Evolutionary conservation across 1,140 invertebrate species (phyloP).

Genomic region (Camponotus floridanus): DNA sequence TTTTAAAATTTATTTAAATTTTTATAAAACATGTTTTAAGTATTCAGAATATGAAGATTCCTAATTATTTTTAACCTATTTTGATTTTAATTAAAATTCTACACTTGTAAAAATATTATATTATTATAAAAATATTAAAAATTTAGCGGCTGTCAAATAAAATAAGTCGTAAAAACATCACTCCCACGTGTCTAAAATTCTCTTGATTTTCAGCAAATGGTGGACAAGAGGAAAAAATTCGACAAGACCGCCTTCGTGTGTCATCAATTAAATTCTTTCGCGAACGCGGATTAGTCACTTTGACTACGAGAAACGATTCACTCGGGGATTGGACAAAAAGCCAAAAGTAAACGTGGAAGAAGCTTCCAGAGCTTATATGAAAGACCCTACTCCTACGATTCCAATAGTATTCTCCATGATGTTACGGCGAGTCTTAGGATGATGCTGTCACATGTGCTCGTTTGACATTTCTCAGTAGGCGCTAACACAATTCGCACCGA

Average conservation of each 20-base stretch:
- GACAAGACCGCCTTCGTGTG: background rate
- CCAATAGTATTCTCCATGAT: constrained; percentile 45
- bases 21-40: background rate
- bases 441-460: constrained; percentile 52
- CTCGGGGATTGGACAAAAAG: constrained; percentile 59
- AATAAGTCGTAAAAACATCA: background rate
- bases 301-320: constrained; percentile 41
- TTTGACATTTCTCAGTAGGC: constrained; percentile 76
- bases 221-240: background rate
- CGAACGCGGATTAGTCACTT: constrained; percentile 23
- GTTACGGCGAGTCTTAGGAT: constrained; percentile 40
- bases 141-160: background rate
- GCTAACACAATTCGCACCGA: constrained; percentile 66
- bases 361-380: constrained; percentile 38
- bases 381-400: constrained; percentile 71
- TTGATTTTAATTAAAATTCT: background rate
- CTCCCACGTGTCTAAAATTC: background rate
- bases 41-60: background rate
- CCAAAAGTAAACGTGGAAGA: constrained; percentile 27
- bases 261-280: constrained; percentile 40
- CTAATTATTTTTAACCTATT: constrained; percentile 1
- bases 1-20: background rate
- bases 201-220: constrained; percentile 1
- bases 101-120: background rate
- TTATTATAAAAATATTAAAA: background rate